Evolutionary conservation across 2,797 vertebrate genomes (phyloP).

Genomic region (Lindbergichthys nudifrons): DNA sequence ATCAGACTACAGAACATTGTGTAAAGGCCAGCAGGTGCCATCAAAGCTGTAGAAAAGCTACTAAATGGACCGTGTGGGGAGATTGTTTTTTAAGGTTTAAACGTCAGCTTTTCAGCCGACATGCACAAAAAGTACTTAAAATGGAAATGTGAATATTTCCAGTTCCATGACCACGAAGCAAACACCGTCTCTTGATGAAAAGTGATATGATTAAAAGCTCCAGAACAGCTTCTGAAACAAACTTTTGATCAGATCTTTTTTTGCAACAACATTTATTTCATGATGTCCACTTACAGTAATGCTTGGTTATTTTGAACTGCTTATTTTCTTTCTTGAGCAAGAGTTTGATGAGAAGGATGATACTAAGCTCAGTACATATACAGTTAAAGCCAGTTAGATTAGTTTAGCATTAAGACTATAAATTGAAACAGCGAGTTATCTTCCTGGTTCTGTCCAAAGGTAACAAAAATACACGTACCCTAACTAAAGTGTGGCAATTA

Average conservation of each 20-base stretch:
- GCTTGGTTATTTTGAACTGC: background rate
- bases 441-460: background rate
- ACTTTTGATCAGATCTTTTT: background rate
- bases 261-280: background rate
- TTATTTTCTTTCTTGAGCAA: background rate
- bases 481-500: background rate
- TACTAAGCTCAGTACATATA: background rate
- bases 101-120: background rate
- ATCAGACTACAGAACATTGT: background rate
- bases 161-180: background rate
- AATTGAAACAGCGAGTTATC: background rate
- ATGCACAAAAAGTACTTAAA: background rate
- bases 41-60: background rate
- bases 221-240: background rate
- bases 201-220: background rate
- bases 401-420: background rate
- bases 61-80: slow-evolving; percentile 6
- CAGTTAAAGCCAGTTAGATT: background rate
- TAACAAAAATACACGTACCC: background rate
- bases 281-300: background rate
- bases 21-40: slow-evolving; percentile 17
- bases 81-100: slow-evolving; percentile 27
- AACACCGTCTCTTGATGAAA: background rate
- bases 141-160: background rate
- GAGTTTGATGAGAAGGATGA: background rate